Conservation (phyloP, 2,888 invertebrate species). For the Noctua pronuba region DNA sequence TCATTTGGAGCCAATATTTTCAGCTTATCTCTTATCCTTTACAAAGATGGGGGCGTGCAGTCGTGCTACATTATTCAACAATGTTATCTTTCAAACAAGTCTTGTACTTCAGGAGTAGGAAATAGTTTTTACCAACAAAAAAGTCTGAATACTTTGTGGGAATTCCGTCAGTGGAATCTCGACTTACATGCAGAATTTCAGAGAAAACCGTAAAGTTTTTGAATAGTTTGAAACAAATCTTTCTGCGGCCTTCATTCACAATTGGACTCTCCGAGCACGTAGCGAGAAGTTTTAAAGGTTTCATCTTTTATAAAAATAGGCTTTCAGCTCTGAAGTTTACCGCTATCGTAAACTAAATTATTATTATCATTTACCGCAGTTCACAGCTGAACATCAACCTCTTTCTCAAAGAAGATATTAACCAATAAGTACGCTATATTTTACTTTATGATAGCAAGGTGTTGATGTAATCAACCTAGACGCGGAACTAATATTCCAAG, state of each 20-base stretch:
- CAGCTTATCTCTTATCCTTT: conserved; percentile 42
- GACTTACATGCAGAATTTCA: conserved; percentile 53
- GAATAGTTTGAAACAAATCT: conserved; percentile 61
- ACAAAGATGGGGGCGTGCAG: conserved; percentile 21
- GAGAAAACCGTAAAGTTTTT: conserved; percentile 45
- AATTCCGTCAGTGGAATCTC: conserved; percentile 38
- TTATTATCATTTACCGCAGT: conserved; percentile 12
- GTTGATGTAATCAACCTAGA: conserved; percentile 32
- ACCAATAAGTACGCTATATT: conserved; percentile 22
- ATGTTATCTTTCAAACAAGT: conserved; percentile 40
- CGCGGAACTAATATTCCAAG: conserved; percentile 38
- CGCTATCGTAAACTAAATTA: conserved; percentile 19
- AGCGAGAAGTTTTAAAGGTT: conserved; percentile 25
- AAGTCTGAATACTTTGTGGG: conserved; percentile 40
- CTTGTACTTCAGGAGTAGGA: conserved; percentile 25
- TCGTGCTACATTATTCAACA: conserved; percentile 47
- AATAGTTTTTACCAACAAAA: conserved; percentile 49
- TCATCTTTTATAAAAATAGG: conserved; percentile 28
- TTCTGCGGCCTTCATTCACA: conserved; percentile 56
- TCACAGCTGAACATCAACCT: not conserved
- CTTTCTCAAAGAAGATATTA: conserved; percentile 2
- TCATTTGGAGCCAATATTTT: conserved; percentile 52
- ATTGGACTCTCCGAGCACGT: conserved; percentile 43
- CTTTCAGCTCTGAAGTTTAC: conserved; percentile 21
- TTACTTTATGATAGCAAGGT: conserved; percentile 11